Base-by-base conservation (phyloP, 2,888 invertebrate species). In the Sinodicranocentrus sp. region DNA sequence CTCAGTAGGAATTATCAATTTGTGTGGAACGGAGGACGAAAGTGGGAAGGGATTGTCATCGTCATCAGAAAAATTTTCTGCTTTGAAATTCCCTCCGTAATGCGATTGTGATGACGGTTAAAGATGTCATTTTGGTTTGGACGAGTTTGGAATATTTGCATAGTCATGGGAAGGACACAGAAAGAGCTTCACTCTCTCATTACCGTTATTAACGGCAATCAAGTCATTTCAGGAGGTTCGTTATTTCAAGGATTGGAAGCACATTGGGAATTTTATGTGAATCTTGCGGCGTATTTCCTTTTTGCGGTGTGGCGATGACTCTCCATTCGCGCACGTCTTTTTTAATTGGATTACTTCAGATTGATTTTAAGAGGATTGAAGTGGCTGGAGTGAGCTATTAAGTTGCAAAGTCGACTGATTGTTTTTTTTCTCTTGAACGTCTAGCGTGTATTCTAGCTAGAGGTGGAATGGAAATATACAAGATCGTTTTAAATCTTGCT, bases 41-140 rank as follows among this genome's bases (percentile, higher is more conserved):
- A 15, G n/a, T 48, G n/a, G 48, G 3, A 33, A 33, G 57, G 8
- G 25, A 23, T 57, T 23, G 25, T 57, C 57, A 63, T 33, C 28
- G 33, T 33, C 33, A 63, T 63, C 28, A 63, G 3, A 63, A 39
- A 39, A 48, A 3, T 48, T n/a, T 48, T 23, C 25, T 25, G 21
- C 57, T 57, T 23, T 23, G 13, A 57, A 48, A 48, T 6, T 48
- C 15, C 13, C 44, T 44, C n/a, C 13, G 13, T 28, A 63, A 63
- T 28, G 33, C 19, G 63, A 63, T 63, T 63, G 63, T 63, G 63
- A 63, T 33, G 63, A 63, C 63, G 21, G 15, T 57, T 25, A n/a
- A 57, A 25, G 25, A 57, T 57, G 13, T 6, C 54, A 54, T 54
- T 54, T 23, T 25, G 10, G 13, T 13, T 23, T 57, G 21, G n/a